Percentiles rank a stretch among this genome's conserved stretches.
phyloP scores from a whole-genome alignment of 2,113 vertebrate species.

The Python bivittatus region DNA sequence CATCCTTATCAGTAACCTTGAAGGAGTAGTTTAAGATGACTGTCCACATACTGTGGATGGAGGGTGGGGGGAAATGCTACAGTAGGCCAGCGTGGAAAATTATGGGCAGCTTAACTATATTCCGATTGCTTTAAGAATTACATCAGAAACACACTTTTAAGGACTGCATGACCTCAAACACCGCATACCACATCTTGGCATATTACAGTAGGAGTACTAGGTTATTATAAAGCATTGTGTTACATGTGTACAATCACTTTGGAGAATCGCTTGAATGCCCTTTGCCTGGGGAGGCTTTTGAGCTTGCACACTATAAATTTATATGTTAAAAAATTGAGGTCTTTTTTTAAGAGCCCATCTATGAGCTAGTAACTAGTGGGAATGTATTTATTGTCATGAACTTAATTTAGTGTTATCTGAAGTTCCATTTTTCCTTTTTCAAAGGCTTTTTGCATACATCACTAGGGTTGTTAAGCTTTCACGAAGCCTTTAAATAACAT shows the following conservation, averaged over 20 bases:
- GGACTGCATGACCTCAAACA: background rate
- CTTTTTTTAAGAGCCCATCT: constrained; percentile 51
- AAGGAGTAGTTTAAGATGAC: background rate
- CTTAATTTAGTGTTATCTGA: constrained; percentile 69
- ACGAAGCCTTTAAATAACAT: constrained; percentile 61
- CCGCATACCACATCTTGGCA: background rate
- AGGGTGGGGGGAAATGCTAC: background rate
- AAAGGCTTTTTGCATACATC: constrained; percentile 57
- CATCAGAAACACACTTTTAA: constrained; percentile 21
- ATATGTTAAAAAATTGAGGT: constrained; percentile 49
- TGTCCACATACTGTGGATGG: background rate
- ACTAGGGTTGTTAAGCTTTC: constrained; percentile 51
- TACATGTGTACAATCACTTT: constrained; percentile 23
- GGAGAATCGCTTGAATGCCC: constrained; percentile 40
- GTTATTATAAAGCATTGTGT: constrained; percentile 20
- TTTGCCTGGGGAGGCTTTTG: constrained; percentile 54
- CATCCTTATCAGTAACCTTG: background rate
- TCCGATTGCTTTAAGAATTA: background rate
- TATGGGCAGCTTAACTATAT: background rate
- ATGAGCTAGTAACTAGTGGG: constrained; percentile 39
- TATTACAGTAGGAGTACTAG: constrained; percentile 24
- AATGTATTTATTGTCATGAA: constrained; percentile 57
- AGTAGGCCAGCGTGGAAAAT: background rate
- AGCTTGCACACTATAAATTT: constrained; percentile 45
- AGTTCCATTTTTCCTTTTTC: constrained; percentile 55